These are phyloP conservation scores for Pachymerium ferrugineum DNA, from an alignment of 2,888 invertebrate genomes.

Conservation along the genomic window DNA sequence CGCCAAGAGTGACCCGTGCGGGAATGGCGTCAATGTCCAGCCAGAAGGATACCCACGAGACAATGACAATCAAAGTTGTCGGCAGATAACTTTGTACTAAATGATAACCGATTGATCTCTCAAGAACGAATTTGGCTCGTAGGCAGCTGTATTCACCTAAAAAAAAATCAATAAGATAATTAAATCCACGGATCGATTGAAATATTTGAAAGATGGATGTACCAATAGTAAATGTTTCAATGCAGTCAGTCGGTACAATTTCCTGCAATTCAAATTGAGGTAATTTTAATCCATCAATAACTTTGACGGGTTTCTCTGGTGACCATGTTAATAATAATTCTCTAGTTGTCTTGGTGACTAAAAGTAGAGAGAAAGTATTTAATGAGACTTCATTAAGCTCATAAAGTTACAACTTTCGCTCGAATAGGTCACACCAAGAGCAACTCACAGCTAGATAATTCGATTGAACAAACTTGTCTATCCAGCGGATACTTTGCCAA, in stretches of 20 bases:
- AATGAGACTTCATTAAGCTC: slow-evolving; percentile 3
- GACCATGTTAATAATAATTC: slow-evolving; percentile 42
- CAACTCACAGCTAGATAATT: slow-evolving; percentile 39
- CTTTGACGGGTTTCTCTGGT: slow-evolving; percentile 40
- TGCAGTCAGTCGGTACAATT: slow-evolving; percentile 40
- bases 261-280: slow-evolving; percentile 43
- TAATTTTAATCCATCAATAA: slow-evolving; percentile 42
- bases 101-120: slow-evolving; percentile 43
- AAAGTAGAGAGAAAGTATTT: background rate
- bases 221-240: slow-evolving; percentile 42
- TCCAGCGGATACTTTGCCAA: slow-evolving; percentile 38
- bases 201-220: background rate
- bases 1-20: slow-evolving; percentile 44
- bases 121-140: slow-evolving; percentile 42
- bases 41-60: slow-evolving; percentile 46
- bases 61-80: slow-evolving; percentile 44
- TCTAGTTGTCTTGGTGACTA: slow-evolving; percentile 43
- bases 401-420: background rate
- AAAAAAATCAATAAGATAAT: background rate
- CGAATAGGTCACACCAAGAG: slow-evolving; percentile 9
- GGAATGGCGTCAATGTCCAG: slow-evolving; percentile 44
- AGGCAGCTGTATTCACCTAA: slow-evolving; percentile 43
- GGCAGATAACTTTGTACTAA: slow-evolving; percentile 44
- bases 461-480: slow-evolving; percentile 37
- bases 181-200: background rate